Percentiles rank a stretch among this genome's conserved stretches.
phyloP scores from a whole-genome alignment of 2,888 invertebrate species.

The Belgica antarctica region DNA sequence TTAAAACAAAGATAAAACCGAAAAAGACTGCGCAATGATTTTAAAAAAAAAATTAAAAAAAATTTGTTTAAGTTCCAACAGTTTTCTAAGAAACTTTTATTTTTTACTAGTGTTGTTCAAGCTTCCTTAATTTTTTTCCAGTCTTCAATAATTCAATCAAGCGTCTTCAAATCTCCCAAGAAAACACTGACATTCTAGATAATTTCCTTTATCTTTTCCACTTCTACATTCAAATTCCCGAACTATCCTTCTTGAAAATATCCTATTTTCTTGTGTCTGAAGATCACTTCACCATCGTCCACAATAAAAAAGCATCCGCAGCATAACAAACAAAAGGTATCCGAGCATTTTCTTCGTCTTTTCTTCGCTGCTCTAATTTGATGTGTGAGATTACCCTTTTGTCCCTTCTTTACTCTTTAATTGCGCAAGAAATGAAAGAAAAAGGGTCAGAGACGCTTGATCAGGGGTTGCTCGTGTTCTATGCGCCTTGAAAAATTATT shows the following conservation, averaged over 20 bases:
- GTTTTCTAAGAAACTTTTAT: neutral
- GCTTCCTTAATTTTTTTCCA: too few relatives aligned
- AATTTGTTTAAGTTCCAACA: neutral
- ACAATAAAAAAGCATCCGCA: slow-evolving; percentile 13
- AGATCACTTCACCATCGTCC: slow-evolving; percentile 16
- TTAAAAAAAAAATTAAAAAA: neutral
- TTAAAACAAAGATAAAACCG: neutral
- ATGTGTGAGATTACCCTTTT: slow-evolving; percentile 35
- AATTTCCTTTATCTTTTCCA: neutral
- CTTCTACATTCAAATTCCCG: neutral
- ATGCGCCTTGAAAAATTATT: neutral
- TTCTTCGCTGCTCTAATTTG: slow-evolving; percentile 15
- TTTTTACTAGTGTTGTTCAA: too few relatives aligned
- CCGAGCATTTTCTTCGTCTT: slow-evolving; percentile 18
- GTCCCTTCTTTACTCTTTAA: slow-evolving; percentile 18
- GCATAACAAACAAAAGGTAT: slow-evolving; percentile 9
- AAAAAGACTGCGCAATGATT: neutral
- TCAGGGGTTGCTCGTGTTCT: slow-evolving; percentile 11
- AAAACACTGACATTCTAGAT: neutral
- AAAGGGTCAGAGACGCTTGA: slow-evolving; percentile 27
- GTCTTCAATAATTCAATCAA: too few relatives aligned
- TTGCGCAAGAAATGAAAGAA: slow-evolving; percentile 23
- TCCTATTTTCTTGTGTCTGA: neutral
- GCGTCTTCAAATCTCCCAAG: neutral
- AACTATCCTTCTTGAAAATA: neutral